phyloP scores from a whole-genome alignment of 2,797 vertebrate species.

The Staurois parvus region DNA sequence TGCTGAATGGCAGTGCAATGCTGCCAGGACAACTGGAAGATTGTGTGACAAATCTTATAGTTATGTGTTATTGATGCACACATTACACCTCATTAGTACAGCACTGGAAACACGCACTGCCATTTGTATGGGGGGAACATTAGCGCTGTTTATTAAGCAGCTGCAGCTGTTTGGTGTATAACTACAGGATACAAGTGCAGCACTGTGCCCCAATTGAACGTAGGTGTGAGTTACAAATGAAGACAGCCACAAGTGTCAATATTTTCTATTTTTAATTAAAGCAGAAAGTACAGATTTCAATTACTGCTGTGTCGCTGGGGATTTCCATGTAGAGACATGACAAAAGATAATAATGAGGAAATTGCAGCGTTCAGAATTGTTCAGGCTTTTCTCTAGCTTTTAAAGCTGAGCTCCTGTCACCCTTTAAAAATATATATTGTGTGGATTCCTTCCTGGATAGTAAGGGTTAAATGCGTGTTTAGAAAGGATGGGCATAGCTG shows the following conservation, averaged over 20 bases:
- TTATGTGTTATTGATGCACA: slow-evolving; percentile 32
- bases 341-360: neutral
- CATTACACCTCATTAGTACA: slow-evolving; percentile 37
- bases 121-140: slow-evolving; percentile 34
- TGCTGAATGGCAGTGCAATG: slow-evolving; percentile 25
- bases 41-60: slow-evolving; percentile 5
- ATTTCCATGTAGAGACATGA: neutral
- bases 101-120: slow-evolving; percentile 14
- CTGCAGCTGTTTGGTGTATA: slow-evolving; percentile 30
- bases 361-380: neutral
- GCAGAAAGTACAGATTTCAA: slow-evolving; percentile 1
- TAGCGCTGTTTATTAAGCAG: slow-evolving; percentile 21
- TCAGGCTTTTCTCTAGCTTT: too few species aligned
- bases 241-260: slow-evolving; percentile 2
- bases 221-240: slow-evolving; percentile 10
- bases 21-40: slow-evolving; percentile 29
- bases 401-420: too few species aligned
- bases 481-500: too few species aligned
- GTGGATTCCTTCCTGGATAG: too few species aligned
- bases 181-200: slow-evolving; percentile 12
- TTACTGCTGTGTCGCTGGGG: neutral
- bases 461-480: too few species aligned
- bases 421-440: too few species aligned
- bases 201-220: slow-evolving; percentile 15
- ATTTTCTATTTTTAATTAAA: slow-evolving; percentile 8